Percentiles rank a stretch among this genome's conserved stretches.
phyloP scores from a whole-genome alignment of 2,797 vertebrate genomes.

The Ibycter americanus region DNA sequence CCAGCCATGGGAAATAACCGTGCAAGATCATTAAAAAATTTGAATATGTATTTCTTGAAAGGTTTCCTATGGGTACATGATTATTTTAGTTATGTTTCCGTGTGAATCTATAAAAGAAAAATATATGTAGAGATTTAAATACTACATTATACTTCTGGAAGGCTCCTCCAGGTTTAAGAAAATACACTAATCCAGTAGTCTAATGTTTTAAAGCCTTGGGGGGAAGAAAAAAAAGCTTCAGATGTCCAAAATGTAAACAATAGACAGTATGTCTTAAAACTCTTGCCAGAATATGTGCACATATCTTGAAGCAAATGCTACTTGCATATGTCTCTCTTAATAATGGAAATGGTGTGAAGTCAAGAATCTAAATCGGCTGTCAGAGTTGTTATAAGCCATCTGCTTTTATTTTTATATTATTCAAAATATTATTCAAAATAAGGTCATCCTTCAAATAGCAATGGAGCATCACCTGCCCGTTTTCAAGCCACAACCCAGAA shows the following conservation, averaged over 20 bases:
- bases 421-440: conserved; percentile 23
- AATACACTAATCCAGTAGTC: not conserved
- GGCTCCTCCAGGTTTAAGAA: not conserved
- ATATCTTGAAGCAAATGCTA: not conserved
- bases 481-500: not conserved
- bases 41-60: not conserved
- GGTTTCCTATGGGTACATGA: not conserved
- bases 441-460: not conserved
- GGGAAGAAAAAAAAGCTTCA: not conserved
- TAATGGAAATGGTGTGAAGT: conserved; percentile 36
- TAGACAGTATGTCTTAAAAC: not conserved
- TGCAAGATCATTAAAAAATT: not conserved
- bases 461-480: not conserved
- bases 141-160: not conserved
- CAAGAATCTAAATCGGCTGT: conserved; percentile 5
- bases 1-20: not conserved
- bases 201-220: not conserved
- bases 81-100: not conserved
- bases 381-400: conserved; percentile 34
- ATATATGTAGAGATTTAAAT: not conserved
- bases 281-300: not conserved
- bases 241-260: not conserved
- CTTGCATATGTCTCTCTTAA: conserved; percentile 12
- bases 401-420: conserved; percentile 18
- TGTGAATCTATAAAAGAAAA: not conserved